Base-by-base conservation (phyloP, 2,113 vertebrate genomes). In the Strigops habroptila region DNA sequence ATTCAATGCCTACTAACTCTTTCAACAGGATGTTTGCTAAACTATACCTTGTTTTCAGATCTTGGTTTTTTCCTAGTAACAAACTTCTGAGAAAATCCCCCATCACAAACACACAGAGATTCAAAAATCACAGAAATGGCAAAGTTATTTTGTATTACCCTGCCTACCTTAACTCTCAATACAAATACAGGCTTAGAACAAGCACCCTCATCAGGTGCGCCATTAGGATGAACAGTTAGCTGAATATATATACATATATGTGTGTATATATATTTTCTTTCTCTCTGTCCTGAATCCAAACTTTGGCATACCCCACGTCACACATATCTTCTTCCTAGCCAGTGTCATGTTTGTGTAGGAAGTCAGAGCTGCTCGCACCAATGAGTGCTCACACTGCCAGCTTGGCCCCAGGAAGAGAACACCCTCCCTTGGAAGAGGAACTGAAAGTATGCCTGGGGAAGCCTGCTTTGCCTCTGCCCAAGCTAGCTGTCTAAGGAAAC, bases 341-440 rank as follows among this genome's bases (percentile, higher is more conserved):
- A 24, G 89, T 78, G 91, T 90, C 95, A 85, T 87, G 84, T 91
- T 94, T 95, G 89, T 41, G 60, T 12, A 82, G 94, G 94, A 97
- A 96, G 85, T 70, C 55, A 18, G 93, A 95, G 95, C 74, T 27
- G 2, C 74, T 88, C 2, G 2, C 93, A 90, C 90, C 97, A 97
- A 91, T 73, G 93, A 91, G 82, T 31, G 6, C 88, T 94, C 1
- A 0, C 44, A 27, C 68, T 18, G 86, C 14, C 7, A 55, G 73
- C 79, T 35, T n/a, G 59, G 95, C 85, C 75, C 39, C 31, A 73
- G 94, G 82, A 93, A 95, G 81, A 44, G 91, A 96, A 90, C 10
- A 25, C 37, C 55, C 51, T 93, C 92, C 70, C 55, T 79, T 93
- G 91, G 86, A 97, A 97, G 94, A 95, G 93, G 97, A 98, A 98